Evolutionary conservation across 1,140 invertebrate species (phyloP), one percentile per base, ranked within the genome.

Genomic region (Neodiprion lecontei): DNA sequence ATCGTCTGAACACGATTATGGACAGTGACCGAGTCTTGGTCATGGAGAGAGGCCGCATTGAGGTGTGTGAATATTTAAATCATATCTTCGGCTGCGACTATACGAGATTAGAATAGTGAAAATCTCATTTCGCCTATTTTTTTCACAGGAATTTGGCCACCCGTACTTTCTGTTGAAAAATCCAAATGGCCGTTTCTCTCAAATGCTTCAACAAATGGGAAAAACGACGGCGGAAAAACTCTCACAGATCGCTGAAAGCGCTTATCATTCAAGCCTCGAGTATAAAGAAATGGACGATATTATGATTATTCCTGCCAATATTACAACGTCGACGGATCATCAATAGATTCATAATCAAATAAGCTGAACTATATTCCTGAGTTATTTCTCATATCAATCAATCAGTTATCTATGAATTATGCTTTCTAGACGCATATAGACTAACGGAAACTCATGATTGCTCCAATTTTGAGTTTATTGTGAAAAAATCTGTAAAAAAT

Each of bases 1-100:
- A 92, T 83, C 83, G 92, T 61, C 79, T 93, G 1, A 90, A 92
- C 78, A 93, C 92, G 9, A 91, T 93, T 47, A 90, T 93, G 87
- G 91, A 93, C 77, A 89, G 83, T 47, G 88, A 84, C 66, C 86
- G 85, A 77, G 84, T 92, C 48, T 77, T 93, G 78, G 90, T 91
- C 1, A 87, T 92, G 82, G 88, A 91, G 72, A 82, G 83, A 48
- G 91, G 91, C 70, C 68, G 28, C 53, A 84, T 91, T 17, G 83
- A 82, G 28, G 91, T 92, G 81, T 91, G 88, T 81, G 90, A 90
- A 74, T 77, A 85, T 8, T 92, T 92, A 2, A 61, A 76, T 53
- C 78, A 80, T 21, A 82, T 94, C 48, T 82, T 94, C 9, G 11
- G n/a, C 53, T 17, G 9, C 11, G n/a, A 61, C 11, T 61, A 61